Evolutionary conservation across 2,797 vertebrate genomes (phyloP).

Genomic region (Clarias fuscus): DNA sequence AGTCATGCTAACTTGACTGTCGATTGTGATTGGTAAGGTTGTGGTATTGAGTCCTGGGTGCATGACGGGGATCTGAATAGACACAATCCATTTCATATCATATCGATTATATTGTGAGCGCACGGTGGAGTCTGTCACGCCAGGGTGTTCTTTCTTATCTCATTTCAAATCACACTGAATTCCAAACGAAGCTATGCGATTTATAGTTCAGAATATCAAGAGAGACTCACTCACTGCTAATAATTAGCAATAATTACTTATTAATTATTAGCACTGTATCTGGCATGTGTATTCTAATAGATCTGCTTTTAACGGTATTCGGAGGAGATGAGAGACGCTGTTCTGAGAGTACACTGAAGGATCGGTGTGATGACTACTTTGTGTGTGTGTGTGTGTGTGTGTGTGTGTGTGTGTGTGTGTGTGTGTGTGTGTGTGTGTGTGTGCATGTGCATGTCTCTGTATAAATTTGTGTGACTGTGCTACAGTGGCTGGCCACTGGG

Average conservation of each 20-base stretch:
- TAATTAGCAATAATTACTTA: not conserved
- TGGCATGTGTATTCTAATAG: not conserved
- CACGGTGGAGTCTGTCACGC: no score
- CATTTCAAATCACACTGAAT: not conserved
- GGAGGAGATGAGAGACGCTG: slow-evolving; percentile 15
- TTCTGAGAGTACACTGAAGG: slow-evolving; percentile 53
- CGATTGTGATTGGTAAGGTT: not conserved
- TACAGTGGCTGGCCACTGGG: slow-evolving; percentile 71
- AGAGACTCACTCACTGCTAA: not conserved
- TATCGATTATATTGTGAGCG: not conserved
- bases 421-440: slow-evolving; percentile 26
- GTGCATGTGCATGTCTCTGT: slow-evolving; percentile 45
- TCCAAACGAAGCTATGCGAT: not conserved
- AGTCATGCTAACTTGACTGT: not conserved
- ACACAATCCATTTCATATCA: not conserved
- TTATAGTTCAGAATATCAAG: not conserved
- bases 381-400: slow-evolving; percentile 31
- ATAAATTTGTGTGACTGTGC: slow-evolving; percentile 45
- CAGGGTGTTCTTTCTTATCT: not conserved
- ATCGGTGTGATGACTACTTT: slow-evolving; percentile 12
- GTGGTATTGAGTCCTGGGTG: not conserved
- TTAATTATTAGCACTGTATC: not conserved
- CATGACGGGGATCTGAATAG: not conserved
- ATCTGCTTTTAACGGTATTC: not conserved
- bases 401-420: slow-evolving; percentile 35